Conservation (phyloP, 2,113 vertebrate species). For the chimpanzee (Pan troglodytes) region NHGRI_mPanTro3-v2.1_pri NC_072402.2:159114501-159115000, state of each 20-base stretch:
- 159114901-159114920: neutral
- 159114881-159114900: neutral
- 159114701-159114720: too few species aligned
- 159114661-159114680: too few species aligned
- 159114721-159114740: neutral
- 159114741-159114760: neutral
- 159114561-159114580: too few species aligned
- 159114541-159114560: too few species aligned
- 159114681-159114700: too few species aligned
- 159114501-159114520: too few species aligned
- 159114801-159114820: neutral
- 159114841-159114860: neutral
- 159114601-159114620: too few species aligned
- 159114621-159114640: too few species aligned
- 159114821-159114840: neutral
- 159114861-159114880: neutral
- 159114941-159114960: neutral
- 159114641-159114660: too few species aligned
- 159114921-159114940: neutral
- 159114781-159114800: neutral
- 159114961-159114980: neutral
- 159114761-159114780: neutral
- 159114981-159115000: neutral
- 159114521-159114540: too few species aligned
- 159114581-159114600: too few species aligned